Evolutionary conservation across 2,888 invertebrate genomes (phyloP).

Genomic region (Erynnis tages): DNA sequence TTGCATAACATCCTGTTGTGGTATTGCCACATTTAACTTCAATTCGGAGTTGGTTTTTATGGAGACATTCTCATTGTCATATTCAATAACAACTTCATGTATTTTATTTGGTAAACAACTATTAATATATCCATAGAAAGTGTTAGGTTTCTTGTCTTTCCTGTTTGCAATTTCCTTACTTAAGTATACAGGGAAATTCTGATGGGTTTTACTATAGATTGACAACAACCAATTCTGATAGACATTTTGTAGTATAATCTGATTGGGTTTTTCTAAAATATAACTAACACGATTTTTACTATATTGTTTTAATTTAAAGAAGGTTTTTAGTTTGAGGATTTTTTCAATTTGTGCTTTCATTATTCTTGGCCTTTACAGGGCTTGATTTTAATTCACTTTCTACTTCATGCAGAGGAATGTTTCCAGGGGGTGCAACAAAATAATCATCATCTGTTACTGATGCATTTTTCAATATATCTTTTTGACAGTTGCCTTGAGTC

Average conservation of each 20-base stretch:
- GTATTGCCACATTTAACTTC: conserved; percentile 63
- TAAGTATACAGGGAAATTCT: conserved; percentile 53
- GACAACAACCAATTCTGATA: conserved; percentile 59
- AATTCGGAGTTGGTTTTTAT: conserved; percentile 45
- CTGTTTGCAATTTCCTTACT: conserved; percentile 34
- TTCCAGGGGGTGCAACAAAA: conserved; percentile 94
- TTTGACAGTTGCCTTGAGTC: conserved; percentile 85
- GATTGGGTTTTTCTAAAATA: conserved; percentile 52
- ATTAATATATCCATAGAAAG: conserved; percentile 25
- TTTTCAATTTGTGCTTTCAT: conserved; percentile 64
- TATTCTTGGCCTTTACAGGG: conserved; percentile 43
- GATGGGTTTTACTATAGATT: conserved; percentile 52
- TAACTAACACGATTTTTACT: conserved; percentile 40
- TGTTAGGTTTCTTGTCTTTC: conserved; percentile 1
- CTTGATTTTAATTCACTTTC: conserved; percentile 43
- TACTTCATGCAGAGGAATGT: conserved; percentile 85
- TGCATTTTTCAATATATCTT: conserved; percentile 88
- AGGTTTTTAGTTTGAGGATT: conserved; percentile 52
- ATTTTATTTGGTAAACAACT: conserved; percentile 30
- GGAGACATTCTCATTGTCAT: conserved; percentile 37
- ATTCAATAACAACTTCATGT: conserved; percentile 38
- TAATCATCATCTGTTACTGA: conserved; percentile 91
- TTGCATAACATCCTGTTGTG: conserved; percentile 78
- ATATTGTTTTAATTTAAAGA: conserved; percentile 48
- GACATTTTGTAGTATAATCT: conserved; percentile 58